These are phyloP conservation scores for Ataeniobius toweri DNA, from an alignment of 2,797 vertebrate genomes.

Conservation along the genomic window DNA sequence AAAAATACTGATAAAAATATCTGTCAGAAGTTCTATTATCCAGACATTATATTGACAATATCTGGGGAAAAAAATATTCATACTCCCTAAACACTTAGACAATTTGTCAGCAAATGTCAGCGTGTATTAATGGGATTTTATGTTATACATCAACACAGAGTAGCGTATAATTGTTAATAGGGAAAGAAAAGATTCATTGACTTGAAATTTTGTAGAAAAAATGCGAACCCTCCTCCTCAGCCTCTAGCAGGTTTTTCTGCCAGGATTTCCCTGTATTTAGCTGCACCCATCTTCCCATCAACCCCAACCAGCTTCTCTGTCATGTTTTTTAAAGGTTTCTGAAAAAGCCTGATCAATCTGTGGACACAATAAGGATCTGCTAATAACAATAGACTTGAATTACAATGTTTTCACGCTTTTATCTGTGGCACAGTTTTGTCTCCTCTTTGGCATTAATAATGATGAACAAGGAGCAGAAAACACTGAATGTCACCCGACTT, in stretches of 20 bases:
- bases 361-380: constrained; percentile 22
- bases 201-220: too few relatives aligned
- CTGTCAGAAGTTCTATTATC: not conserved
- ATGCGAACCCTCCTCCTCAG: too few relatives aligned
- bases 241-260: too few relatives aligned
- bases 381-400: constrained; percentile 21
- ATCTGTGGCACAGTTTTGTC: constrained; percentile 13
- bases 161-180: not conserved
- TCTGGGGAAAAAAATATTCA: not conserved
- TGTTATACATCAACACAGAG: not conserved
- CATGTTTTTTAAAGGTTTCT: not conserved
- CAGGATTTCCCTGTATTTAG: too few relatives aligned
- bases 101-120: not conserved
- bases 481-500: constrained; percentile 14
- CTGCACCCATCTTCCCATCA: too few relatives aligned
- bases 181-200: not conserved
- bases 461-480: constrained; percentile 16
- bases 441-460: constrained; percentile 13
- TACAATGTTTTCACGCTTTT: constrained; percentile 26
- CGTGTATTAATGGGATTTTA: not conserved
- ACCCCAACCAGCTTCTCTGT: not conserved
- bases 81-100: not conserved
- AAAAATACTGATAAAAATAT: not conserved
- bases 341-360: constrained; percentile 5
- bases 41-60: not conserved